A percentile compares a stretch with the other conserved stretches of the same genome.
These are phyloP conservation scores for Alloscopus bannaensis DNA, from an alignment of 2,888 invertebrate genomes.

Conservation along the genomic window DNA sequence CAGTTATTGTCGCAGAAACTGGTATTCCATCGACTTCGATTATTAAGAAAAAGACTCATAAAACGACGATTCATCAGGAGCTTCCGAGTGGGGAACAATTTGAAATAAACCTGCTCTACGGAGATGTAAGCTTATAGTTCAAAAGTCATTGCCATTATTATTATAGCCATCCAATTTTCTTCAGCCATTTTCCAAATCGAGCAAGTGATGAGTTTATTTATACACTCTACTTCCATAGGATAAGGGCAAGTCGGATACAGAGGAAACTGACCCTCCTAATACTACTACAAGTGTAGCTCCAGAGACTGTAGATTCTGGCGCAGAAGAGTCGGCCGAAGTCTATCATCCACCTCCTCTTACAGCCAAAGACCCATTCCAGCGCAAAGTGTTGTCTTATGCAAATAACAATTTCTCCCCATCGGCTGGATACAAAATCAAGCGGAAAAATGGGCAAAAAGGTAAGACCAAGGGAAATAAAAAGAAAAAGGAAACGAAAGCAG, in stretches of 20 bases:
- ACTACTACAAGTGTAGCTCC: too few species aligned
- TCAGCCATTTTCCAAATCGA: too few species aligned
- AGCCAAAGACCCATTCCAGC: slow-evolving; percentile 28
- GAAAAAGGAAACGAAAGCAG: background rate
- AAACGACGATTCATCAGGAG: slow-evolving; percentile 35
- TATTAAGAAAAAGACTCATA: slow-evolving; percentile 8
- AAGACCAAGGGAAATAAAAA: slow-evolving; percentile 6
- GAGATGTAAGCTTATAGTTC: too few species aligned
- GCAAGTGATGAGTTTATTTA: too few species aligned
- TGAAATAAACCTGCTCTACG: slow-evolving; percentile 21
- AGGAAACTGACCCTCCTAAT: background rate
- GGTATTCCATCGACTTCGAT: background rate
- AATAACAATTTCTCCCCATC: slow-evolving; percentile 36
- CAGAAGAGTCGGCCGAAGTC: background rate
- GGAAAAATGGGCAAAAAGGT: slow-evolving; percentile 10
- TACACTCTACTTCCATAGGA: too few species aligned
- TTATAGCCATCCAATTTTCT: too few species aligned
- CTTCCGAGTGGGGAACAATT: slow-evolving; percentile 34
- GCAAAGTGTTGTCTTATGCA: slow-evolving; percentile 31
- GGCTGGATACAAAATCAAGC: slow-evolving; percentile 34
- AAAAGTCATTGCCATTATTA: too few species aligned
- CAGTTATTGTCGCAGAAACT: background rate
- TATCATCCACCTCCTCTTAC: background rate
- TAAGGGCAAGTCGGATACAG: background rate
- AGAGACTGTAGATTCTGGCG: background rate